Conservation (phyloP, 2,888 invertebrate species). For the Coleophora flavipennella region DNA sequence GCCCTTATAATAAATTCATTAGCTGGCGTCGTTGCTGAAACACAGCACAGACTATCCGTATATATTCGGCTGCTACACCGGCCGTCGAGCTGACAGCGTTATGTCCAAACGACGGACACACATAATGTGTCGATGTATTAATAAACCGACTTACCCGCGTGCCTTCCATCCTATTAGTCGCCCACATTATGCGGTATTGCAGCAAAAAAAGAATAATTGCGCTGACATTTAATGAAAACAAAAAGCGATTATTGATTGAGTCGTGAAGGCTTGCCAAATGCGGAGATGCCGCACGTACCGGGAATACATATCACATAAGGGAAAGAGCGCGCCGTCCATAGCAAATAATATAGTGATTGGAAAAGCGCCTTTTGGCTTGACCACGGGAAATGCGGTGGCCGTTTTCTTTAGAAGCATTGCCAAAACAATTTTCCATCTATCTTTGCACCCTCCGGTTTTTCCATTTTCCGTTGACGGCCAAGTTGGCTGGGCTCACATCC, state of each 20-base stretch:
- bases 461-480: slow-evolving; percentile 55
- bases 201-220: slow-evolving; percentile 8
- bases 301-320: slow-evolving; percentile 34
- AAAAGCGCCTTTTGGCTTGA: slow-evolving; percentile 65
- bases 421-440: slow-evolving; percentile 62
- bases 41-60: slow-evolving; percentile 18
- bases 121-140: slow-evolving; percentile 18
- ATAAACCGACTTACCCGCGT: slow-evolving; percentile 17
- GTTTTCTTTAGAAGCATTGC: slow-evolving; percentile 53
- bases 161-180: slow-evolving; percentile 1
- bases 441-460: slow-evolving; percentile 46
- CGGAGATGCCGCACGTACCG: slow-evolving; percentile 29
- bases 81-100: slow-evolving; percentile 25
- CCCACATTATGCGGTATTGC: slow-evolving; percentile 5
- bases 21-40: slow-evolving; percentile 28
- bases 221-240: slow-evolving; percentile 19
- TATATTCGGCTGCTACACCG: slow-evolving; percentile 17
- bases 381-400: slow-evolving; percentile 67
- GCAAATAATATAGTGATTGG: slow-evolving; percentile 46
- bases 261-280: slow-evolving; percentile 20
- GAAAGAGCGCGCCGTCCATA: slow-evolving; percentile 22
- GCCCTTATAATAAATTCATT: slow-evolving; percentile 72
- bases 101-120: slow-evolving; percentile 18
- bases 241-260: slow-evolving; percentile 22
- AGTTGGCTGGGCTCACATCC: slow-evolving; percentile 46